Evolutionary conservation across 2,113 vertebrate genomes (phyloP).

Genomic region (Montifringilla adamsi): DNA sequence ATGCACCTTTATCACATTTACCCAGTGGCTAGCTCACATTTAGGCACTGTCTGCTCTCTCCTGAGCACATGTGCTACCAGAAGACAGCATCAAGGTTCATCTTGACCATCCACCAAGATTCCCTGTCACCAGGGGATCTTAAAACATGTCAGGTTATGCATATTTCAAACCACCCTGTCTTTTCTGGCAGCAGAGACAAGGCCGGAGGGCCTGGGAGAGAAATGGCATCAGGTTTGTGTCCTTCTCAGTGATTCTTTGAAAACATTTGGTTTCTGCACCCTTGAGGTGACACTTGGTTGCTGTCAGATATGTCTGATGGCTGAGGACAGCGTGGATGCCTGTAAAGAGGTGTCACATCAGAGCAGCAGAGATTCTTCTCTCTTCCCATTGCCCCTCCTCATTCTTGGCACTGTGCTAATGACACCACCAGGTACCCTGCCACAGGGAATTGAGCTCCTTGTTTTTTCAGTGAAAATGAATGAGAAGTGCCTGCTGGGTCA

Average conservation of each 20-base stretch:
- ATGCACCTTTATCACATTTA: not conserved
- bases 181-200: not conserved
- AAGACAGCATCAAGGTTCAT: not conserved
- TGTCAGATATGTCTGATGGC: not conserved
- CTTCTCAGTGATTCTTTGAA: not conserved
- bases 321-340: not conserved
- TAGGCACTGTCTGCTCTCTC: not conserved
- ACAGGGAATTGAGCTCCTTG: slow-evolving; percentile 1
- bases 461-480: slow-evolving; percentile 42
- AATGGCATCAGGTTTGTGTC: not conserved
- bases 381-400: not conserved
- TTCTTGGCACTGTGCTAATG: not conserved
- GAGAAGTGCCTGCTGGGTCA: slow-evolving; percentile 49
- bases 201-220: not conserved
- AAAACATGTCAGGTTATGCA: not conserved
- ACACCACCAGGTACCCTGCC: not conserved
- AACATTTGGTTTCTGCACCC: not conserved
- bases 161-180: not conserved
- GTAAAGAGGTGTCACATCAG: not conserved
- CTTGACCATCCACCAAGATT: not conserved
- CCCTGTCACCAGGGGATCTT: not conserved
- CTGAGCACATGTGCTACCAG: not conserved
- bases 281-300: not conserved
- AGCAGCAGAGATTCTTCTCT: not conserved
- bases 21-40: not conserved